These are phyloP conservation scores for Lacanobia wlatinum DNA, from an alignment of 2,888 invertebrate species.

Conservation along the genomic window DNA sequence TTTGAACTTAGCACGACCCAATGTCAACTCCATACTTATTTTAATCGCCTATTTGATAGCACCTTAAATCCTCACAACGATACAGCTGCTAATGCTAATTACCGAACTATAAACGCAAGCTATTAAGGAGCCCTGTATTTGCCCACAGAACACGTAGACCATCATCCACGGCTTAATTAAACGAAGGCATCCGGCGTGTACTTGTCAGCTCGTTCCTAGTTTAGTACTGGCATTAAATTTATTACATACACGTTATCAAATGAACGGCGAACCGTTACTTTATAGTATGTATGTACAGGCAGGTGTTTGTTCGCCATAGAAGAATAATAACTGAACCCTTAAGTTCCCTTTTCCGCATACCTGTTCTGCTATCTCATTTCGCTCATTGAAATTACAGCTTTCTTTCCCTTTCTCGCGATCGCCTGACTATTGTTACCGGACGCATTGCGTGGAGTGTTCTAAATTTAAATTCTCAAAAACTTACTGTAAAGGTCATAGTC, in stretches of 20 bases:
- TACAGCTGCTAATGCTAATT: constrained; percentile 32
- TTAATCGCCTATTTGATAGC: not conserved
- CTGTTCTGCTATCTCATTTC: constrained; percentile 48
- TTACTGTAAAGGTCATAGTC: constrained; percentile 46
- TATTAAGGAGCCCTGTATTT: constrained; percentile 30
- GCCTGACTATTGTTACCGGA: constrained; percentile 53
- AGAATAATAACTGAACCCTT: constrained; percentile 58
- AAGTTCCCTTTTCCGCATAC: constrained; percentile 59
- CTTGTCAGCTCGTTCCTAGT: constrained; percentile 48
- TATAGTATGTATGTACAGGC: constrained; percentile 56
- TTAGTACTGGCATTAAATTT: constrained; percentile 46
- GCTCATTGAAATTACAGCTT: constrained; percentile 21
- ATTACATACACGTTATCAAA: constrained; percentile 56
- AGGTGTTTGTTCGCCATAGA: constrained; percentile 59
- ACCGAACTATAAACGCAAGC: constrained; percentile 4
- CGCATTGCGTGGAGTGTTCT: constrained; percentile 53
- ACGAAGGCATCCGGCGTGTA: constrained; percentile 54
- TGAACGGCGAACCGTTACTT: constrained; percentile 56
- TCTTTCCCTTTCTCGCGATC: constrained; percentile 55
- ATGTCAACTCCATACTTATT: constrained; percentile 5
- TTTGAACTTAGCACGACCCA: too few relatives aligned
- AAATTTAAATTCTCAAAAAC: constrained; percentile 63
- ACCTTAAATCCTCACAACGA: not conserved
- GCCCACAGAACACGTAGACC: constrained; percentile 40
- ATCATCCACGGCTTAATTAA: constrained; percentile 42